Conservation (phyloP, 1,140 invertebrate genomes). For the Penaeus chinensis region DNA sequence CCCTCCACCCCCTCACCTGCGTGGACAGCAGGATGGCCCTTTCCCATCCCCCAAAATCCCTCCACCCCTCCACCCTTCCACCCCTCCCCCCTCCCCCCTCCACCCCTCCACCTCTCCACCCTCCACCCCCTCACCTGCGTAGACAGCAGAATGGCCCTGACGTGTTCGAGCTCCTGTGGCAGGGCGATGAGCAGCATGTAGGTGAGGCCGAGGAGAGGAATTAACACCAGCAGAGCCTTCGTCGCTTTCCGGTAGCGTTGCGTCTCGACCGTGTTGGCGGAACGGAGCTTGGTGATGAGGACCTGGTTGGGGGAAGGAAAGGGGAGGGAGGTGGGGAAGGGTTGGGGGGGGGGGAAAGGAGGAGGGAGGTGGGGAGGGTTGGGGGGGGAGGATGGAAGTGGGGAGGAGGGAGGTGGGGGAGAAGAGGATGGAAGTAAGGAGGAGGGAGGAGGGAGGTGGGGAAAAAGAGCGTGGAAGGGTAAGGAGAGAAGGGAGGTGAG, state of each 20-base stretch:
- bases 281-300: conserved; percentile 89
- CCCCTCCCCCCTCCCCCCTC: no score
- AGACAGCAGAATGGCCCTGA: conserved; percentile 80
- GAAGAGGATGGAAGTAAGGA: no score
- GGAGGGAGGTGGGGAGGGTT: not conserved
- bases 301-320: conserved; percentile 73
- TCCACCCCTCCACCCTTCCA: no score
- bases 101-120: no score
- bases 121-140: conserved; percentile 69
- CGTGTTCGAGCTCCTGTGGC: conserved; percentile 56
- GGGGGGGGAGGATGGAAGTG: conserved; percentile 83
- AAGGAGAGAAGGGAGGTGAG: not conserved
- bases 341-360: no score
- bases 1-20: conserved; percentile 65
- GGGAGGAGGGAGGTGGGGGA: not conserved
- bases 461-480: not conserved
- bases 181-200: conserved; percentile 69
- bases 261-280: conserved; percentile 85
- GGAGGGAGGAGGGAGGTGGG: not conserved
- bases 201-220: conserved; percentile 88
- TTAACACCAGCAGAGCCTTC: conserved; percentile 87
- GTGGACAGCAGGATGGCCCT: conserved; percentile 82
- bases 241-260: conserved; percentile 89
- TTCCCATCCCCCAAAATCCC: conserved; percentile 72
- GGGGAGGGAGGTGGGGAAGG: not conserved